A percentile compares a stretch with the other conserved stretches of the same genome.
These are phyloP conservation scores for Cantharis flavilabris DNA, from an alignment of 2,888 invertebrate species.

Conservation along the genomic window DNA sequence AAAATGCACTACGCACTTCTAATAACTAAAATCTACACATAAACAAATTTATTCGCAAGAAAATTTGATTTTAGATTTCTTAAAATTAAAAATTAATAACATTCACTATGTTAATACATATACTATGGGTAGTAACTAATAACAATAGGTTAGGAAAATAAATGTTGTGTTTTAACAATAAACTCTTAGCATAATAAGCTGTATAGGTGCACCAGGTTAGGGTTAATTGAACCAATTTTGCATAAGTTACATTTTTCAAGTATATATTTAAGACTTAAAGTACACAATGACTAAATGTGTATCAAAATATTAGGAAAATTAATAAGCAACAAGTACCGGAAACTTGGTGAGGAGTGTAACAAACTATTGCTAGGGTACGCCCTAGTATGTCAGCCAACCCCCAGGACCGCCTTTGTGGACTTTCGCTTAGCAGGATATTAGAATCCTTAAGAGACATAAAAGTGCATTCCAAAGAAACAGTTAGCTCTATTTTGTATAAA, in stretches of 20 bases:
- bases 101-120: no score
- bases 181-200: no score
- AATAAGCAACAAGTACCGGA: background rate
- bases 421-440: conserved; percentile 43
- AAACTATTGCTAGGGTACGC: conserved; percentile 45
- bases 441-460: conserved; percentile 19
- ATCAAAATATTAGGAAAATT: background rate
- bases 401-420: conserved; percentile 54
- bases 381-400: conserved; percentile 52
- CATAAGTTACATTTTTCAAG: background rate
- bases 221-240: background rate
- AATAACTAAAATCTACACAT: no score
- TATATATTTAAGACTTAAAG: background rate
- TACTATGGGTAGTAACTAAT: no score
- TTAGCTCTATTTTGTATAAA: background rate
- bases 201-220: no score
- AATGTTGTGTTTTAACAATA: no score
- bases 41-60: no score
- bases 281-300: background rate
- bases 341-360: conserved; percentile 42
- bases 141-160: no score
- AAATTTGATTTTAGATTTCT: no score
- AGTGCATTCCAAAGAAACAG: conserved; percentile 20
- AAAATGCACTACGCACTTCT: no score
- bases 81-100: no score